Conservation (phyloP, 2,797 vertebrate species). For the Pipistrellus pygmaeus region DNA sequence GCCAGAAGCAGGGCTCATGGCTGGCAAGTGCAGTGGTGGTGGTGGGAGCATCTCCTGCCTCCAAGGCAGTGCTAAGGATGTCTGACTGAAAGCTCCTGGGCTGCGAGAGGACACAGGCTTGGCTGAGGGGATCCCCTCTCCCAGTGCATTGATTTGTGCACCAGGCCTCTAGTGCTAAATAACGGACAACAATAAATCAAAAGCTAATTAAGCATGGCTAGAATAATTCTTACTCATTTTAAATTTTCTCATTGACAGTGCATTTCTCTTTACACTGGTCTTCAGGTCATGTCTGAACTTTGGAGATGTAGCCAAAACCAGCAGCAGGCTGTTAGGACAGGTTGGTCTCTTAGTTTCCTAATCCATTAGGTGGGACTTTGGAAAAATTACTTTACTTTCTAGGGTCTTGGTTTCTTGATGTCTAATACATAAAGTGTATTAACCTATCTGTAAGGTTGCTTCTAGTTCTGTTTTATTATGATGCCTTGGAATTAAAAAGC, state of each 20-base stretch:
- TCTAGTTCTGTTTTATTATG: constrained; percentile 29
- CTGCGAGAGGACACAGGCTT: fast-evolving
- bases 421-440: not conserved
- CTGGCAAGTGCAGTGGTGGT: too few relatives aligned
- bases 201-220: not conserved
- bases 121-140: too few relatives aligned
- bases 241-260: not conserved
- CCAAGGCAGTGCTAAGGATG: too few relatives aligned
- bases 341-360: not conserved
- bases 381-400: not conserved
- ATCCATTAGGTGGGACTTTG: not conserved
- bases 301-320: not conserved
- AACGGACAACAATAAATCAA: not conserved
- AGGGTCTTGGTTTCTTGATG: not conserved
- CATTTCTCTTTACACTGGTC: not conserved
- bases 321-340: not conserved
- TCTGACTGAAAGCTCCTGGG: too few relatives aligned
- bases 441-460: not conserved
- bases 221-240: not conserved
- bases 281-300: not conserved
- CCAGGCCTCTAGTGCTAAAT: not conserved
- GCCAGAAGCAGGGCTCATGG: too few relatives aligned
- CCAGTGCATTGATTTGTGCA: too few relatives aligned
- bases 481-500: not conserved
- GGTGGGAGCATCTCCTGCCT: too few relatives aligned